phyloP scores from a whole-genome alignment of 2,888 invertebrate species.

The Pemphredon lugubris region DNA sequence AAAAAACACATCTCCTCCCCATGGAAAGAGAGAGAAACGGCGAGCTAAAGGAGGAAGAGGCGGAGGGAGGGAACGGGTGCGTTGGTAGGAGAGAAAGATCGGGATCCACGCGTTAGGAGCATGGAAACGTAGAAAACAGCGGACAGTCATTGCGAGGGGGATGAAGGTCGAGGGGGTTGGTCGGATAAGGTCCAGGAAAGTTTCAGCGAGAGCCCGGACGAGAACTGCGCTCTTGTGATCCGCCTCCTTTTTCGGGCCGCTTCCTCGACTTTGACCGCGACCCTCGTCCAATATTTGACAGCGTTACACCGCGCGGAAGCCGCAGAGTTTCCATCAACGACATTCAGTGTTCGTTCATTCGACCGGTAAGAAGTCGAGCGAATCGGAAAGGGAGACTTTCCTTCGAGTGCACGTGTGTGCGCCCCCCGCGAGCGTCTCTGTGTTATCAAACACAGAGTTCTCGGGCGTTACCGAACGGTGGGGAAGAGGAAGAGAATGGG shows the following conservation, averaged over 20 bases:
- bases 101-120: too few relatives aligned
- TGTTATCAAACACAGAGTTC: too few relatives aligned
- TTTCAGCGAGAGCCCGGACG: background rate
- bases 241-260: constrained; percentile 32
- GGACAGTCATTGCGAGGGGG: background rate
- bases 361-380: background rate
- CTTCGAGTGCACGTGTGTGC: too few relatives aligned
- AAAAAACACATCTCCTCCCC: background rate
- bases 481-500: background rate
- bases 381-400: background rate
- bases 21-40: background rate
- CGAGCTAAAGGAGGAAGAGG: background rate
- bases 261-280: constrained; percentile 43
- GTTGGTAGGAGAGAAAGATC: background rate
- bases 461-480: too few relatives aligned
- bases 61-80: background rate
- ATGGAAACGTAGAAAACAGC: background rate
- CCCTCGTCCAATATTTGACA: constrained; percentile 49
- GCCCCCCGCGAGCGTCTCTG: too few relatives aligned
- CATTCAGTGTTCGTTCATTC: constrained; percentile 2
- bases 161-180: constrained; percentile 6
- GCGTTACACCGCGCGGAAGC: constrained; percentile 28
- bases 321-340: constrained; percentile 36
- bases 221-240: constrained; percentile 27
- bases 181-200: background rate